Conservation (phyloP, 2,888 invertebrate genomes). For the Noctua fimbriata region DNA sequence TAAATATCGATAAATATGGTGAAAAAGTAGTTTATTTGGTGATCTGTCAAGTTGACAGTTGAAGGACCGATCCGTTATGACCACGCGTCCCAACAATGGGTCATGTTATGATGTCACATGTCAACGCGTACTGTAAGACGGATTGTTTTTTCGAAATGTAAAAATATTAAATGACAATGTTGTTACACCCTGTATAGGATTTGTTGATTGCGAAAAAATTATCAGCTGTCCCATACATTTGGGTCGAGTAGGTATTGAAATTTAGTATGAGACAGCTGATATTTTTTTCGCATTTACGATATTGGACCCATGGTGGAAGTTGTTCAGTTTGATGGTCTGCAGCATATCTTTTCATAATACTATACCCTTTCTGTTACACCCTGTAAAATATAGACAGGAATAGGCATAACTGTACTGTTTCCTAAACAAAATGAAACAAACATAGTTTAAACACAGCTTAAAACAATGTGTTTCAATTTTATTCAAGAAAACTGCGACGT, state of each 20-base stretch:
- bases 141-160: background rate
- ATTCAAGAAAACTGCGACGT: background rate
- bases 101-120: conserved; percentile 12
- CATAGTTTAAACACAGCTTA: background rate
- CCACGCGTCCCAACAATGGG: conserved; percentile 20
- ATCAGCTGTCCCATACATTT: too few relatives aligned
- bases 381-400: too few relatives aligned
- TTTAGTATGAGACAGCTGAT: too few relatives aligned
- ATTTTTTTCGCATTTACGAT: too few relatives aligned
- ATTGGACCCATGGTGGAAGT: too few relatives aligned
- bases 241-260: too few relatives aligned
- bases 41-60: conserved; percentile 49
- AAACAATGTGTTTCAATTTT: background rate
- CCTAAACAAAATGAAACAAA: background rate
- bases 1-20: conserved; percentile 28
- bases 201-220: too few relatives aligned
- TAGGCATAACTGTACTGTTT: background rate
- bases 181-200: too few relatives aligned
- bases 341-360: too few relatives aligned
- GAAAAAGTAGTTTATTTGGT: conserved; percentile 26
- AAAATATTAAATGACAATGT: background rate
- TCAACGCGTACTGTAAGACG: background rate
- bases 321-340: too few relatives aligned
- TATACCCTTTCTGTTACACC: too few relatives aligned
- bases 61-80: conserved; percentile 39